Conservation (phyloP, 2,797 vertebrate genomes). For the Emydoidea blandingii region DNA sequence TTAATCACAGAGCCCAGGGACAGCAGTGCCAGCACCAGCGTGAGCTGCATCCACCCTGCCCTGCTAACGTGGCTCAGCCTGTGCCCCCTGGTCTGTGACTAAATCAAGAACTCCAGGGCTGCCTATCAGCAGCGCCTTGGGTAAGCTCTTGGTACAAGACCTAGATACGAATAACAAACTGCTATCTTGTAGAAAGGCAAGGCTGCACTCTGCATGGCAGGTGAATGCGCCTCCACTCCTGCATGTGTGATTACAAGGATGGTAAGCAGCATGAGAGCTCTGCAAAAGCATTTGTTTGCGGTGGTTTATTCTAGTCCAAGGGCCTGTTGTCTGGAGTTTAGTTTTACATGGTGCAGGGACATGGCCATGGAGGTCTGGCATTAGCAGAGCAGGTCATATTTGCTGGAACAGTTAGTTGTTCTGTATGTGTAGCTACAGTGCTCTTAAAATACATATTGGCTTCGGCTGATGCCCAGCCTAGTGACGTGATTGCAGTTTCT, state of each 20-base stretch:
- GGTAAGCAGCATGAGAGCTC: neutral
- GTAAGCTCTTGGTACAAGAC: neutral
- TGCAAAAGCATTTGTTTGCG: neutral
- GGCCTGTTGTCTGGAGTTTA: neutral
- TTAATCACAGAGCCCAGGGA: neutral
- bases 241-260: neutral
- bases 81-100: neutral
- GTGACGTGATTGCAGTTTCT: neutral
- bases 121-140: neutral
- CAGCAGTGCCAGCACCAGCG: neutral
- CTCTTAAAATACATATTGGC: neutral
- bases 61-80: neutral
- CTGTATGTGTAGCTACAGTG: fast-evolving
- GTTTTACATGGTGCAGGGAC: neutral
- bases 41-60: neutral
- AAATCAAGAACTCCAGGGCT: neutral
- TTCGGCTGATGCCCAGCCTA: neutral
- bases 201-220: neutral
- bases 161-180: neutral
- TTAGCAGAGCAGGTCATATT: neutral
- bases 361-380: neutral
- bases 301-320: neutral
- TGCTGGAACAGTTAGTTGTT: neutral
- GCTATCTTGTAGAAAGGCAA: neutral
- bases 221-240: neutral